Conservation (phyloP, 37 sponge, comb jelly and placozoan genomes). For the Beroe forskalii region DNA sequence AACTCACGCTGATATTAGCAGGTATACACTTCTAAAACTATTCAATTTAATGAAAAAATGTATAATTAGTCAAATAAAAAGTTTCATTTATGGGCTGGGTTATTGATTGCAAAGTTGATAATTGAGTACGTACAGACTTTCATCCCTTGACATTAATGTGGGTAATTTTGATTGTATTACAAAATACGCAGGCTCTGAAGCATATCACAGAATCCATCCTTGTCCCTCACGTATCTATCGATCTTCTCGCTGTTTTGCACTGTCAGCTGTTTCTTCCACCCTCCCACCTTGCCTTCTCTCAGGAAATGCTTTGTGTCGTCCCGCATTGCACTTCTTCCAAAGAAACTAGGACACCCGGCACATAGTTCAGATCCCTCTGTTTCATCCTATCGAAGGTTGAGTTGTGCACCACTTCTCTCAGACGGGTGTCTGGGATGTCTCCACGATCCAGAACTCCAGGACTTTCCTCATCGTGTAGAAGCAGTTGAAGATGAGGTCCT, state of each 20-base stretch:
- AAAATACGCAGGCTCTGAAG: not conserved
- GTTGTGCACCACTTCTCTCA: not conserved
- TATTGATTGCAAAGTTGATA: no score
- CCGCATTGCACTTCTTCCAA: not conserved
- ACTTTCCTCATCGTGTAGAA: constrained; percentile 18
- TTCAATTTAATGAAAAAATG: no score
- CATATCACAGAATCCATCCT: not conserved
- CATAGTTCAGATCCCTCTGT: constrained; percentile 19
- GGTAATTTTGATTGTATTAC: no score
- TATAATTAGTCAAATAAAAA: no score
- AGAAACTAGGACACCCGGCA: constrained; percentile 43
- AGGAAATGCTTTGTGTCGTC: constrained; percentile 30
- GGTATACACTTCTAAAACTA: no score
- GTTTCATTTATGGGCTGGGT: no score
- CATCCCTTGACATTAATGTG: no score
- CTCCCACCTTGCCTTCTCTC: constrained; percentile 48
- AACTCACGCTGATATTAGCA: no score
- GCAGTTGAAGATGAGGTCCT: constrained; percentile 9
- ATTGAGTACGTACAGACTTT: no score
- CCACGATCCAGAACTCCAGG: not conserved
- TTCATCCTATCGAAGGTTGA: constrained; percentile 8
- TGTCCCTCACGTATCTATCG: not conserved
- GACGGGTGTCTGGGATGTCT: not conserved
- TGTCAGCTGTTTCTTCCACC: constrained; percentile 29
- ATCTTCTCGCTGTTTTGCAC: constrained; percentile 5